Conservation (phyloP, 2,797 vertebrate species). For the Coregonus suidteri region DNA sequence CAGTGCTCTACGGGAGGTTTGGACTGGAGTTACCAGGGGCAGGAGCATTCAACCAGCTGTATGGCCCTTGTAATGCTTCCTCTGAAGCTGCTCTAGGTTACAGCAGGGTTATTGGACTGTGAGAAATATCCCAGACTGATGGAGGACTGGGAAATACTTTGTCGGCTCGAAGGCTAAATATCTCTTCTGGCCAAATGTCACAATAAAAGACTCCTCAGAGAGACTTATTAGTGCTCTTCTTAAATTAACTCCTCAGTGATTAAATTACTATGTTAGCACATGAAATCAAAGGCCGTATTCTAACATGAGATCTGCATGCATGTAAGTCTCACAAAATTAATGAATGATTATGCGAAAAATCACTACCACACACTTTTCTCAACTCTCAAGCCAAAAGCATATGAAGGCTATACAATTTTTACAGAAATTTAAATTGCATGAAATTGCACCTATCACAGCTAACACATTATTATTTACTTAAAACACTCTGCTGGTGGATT, state of each 20-base stretch:
- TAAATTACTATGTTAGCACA: conserved; percentile 26
- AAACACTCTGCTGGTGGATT: conserved; percentile 20
- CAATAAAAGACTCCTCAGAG: neutral
- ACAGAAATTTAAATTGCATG: conserved; percentile 30
- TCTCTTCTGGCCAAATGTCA: neutral
- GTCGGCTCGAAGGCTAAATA: neutral
- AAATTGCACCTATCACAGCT: conserved; percentile 38
- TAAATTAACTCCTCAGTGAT: neutral
- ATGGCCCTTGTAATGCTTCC: neutral
- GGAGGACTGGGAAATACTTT: neutral
- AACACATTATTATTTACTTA: conserved; percentile 35
- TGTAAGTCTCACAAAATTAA: neutral
- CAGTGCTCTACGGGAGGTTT: neutral
- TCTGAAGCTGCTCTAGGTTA: neutral
- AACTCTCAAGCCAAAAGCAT: neutral
- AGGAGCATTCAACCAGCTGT: neutral
- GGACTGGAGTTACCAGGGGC: neutral
- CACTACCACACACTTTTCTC: conserved; percentile 22
- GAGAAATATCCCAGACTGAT: conserved; percentile 1
- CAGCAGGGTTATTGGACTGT: neutral
- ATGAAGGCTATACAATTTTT: neutral
- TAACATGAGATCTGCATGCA: too few relatives aligned
- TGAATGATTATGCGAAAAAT: conserved; percentile 33
- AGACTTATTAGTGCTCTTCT: neutral
- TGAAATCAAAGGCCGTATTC: too few relatives aligned